Evolutionary conservation across 2,113 vertebrate species (phyloP).

Genomic region (Amazona guildingii): DNA sequence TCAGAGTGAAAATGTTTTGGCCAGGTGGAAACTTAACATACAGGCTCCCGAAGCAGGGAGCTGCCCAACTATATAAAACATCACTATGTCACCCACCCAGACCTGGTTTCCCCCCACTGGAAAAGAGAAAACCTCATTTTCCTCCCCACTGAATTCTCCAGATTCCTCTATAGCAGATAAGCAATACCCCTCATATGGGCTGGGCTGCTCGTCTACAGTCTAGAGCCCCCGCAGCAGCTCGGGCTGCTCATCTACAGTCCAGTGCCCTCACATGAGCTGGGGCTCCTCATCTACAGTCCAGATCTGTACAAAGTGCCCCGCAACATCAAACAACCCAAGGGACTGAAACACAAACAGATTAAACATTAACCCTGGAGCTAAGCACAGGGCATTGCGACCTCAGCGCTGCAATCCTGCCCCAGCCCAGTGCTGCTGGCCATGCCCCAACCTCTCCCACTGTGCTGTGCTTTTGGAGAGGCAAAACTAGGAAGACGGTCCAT

Average conservation of each 20-base stretch:
- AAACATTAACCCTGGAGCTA: background rate
- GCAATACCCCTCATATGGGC: background rate
- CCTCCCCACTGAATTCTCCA: background rate
- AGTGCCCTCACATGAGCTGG: background rate
- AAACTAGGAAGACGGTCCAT: background rate
- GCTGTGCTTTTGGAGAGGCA: background rate
- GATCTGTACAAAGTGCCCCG: background rate
- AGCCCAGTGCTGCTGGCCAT: background rate
- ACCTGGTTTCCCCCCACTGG: background rate
- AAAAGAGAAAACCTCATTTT: background rate
- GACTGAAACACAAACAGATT: background rate
- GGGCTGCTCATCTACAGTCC: background rate
- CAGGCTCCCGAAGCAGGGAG: background rate
- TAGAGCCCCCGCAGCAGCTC: background rate
- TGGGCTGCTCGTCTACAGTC: background rate
- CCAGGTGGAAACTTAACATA: background rate
- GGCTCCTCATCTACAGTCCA: too few species aligned
- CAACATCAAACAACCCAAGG: background rate
- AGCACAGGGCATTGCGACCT: accelerated
- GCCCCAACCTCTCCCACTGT: background rate
- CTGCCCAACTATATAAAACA: background rate
- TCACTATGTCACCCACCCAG: background rate
- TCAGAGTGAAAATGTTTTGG: background rate
- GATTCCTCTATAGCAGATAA: background rate
- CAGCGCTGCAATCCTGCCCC: accelerated